Conservation (phyloP, 2,888 invertebrate species). For the Saturnia japonica region DNA sequence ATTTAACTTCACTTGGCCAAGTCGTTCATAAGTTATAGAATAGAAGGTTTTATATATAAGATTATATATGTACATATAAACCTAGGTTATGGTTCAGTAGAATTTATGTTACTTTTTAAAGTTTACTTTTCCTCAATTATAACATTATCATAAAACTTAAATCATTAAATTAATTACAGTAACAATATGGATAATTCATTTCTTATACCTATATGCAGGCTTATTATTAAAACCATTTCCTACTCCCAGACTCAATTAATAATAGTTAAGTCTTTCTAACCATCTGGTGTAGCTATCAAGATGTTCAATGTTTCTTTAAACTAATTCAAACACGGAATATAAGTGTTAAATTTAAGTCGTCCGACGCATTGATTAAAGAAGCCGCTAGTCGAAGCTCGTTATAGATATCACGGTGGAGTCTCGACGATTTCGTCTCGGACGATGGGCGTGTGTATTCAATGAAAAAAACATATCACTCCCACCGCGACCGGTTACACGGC, state of each 20-base stretch:
- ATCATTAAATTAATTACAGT: too few relatives aligned
- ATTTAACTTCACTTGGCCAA: too few relatives aligned
- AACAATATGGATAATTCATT: too few relatives aligned
- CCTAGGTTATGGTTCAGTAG: too few relatives aligned
- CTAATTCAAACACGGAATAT: background rate
- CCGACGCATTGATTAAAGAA: constrained; percentile 7
- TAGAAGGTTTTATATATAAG: too few relatives aligned
- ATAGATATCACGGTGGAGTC: constrained; percentile 62
- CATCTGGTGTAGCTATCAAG: background rate
- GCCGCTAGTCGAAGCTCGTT: constrained; percentile 24
- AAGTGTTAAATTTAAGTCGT: background rate
- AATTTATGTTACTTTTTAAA: too few relatives aligned
- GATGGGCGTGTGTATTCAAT: constrained; percentile 73
- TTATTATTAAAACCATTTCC: background rate
- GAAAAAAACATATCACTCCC: constrained; percentile 80
- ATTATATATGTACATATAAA: too few relatives aligned
- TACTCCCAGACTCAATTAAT: background rate
- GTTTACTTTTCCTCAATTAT: too few relatives aligned
- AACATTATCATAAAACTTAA: too few relatives aligned
- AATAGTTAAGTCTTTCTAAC: background rate
- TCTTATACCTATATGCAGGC: background rate
- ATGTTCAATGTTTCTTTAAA: background rate
- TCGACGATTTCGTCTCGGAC: constrained; percentile 61
- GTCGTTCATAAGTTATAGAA: too few relatives aligned
- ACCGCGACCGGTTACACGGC: constrained; percentile 64